Percentiles rank a stretch among this genome's conserved stretches.
Conservation (phyloP, 64 coral and sea anemone genomes). For the Actinia tenebrosa region DNA sequence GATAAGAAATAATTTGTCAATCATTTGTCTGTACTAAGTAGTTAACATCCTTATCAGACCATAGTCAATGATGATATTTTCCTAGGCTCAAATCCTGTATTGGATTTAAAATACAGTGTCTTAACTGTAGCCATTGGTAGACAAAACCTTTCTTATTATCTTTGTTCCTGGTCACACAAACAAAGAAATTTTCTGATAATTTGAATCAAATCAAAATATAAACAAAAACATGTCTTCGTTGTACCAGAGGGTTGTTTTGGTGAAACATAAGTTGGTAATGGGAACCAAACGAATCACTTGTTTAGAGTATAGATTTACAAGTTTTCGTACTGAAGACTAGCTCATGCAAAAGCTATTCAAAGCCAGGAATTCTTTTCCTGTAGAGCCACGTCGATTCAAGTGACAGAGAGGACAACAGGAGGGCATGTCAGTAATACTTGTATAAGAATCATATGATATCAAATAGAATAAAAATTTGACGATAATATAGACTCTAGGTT, state of each 20-base stretch:
- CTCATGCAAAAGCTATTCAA: no score
- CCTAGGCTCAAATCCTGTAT: neutral
- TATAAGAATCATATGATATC: no score
- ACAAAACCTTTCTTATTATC: neutral
- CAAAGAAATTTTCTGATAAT: neutral
- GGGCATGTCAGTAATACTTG: no score
- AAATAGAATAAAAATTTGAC: no score
- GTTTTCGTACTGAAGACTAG: no score
- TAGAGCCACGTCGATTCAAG: no score
- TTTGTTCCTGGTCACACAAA: neutral
- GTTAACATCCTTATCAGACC: neutral
- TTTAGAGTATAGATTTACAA: no score
- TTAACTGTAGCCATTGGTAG: neutral
- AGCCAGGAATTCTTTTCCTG: no score
- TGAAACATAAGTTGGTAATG: neutral
- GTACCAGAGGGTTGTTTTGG: neutral
- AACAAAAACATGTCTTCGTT: neutral
- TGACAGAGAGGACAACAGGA: no score
- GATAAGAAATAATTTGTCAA: constrained; percentile 37
- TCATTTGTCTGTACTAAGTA: neutral
- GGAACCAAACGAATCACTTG: no score
- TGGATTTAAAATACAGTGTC: neutral
- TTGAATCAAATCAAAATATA: neutral
- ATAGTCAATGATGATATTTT: neutral
- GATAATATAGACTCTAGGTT: no score